Evolutionary conservation across 2,113 vertebrate genomes (phyloP), one percentile per base, ranked within the genome.

Genomic region (Epinephelus moara): DNA sequence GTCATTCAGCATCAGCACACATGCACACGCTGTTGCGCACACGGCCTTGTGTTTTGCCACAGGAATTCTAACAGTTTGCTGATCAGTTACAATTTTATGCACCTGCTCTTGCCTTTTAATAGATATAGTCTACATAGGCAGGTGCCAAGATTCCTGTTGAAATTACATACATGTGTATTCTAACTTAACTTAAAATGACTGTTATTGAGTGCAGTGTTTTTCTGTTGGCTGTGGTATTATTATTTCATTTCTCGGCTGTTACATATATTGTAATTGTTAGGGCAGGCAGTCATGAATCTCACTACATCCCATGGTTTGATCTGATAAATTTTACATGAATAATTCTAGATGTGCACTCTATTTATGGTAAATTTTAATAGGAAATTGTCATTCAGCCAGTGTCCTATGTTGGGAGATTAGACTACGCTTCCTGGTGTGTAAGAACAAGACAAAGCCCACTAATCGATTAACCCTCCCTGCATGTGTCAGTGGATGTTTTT

Each of bases 401-500:
- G 72, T 89, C 68, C 55, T 69, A 40, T 85, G 78, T 86, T 69
- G 18, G 68, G 50, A 71, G 77, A 89, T 90, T 80, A 85, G 75
- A 75, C 71, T 30, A 17, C 57, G 71, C 70, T 88, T 91, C 74
- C 74, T 85, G 33, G 71, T 90, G 84, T 88, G 66, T 78, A 73
- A 86, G 83, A 70, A 80, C 85, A 81, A 91, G 80, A 83, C 86
- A 80, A 82, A 85, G 82, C 67, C 63, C 25, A n/a, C 85, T 89
- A 86, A 91, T 93, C 85, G 85, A 88, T 91, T 87, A 89, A 84
- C 84, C 80, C 79, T 80, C 76, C 53, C 74, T 77, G 73, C 87
- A 73, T 87, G 90, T 89, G 84, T 89, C 85, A 50, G 85, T 81
- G 84, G 88, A 91, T 91, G 85, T 90, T 93, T 91, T 89, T 86